These are phyloP conservation scores for Aphidius colemani DNA, from an alignment of 2,888 invertebrate genomes.

Conservation along the genomic window DNA sequence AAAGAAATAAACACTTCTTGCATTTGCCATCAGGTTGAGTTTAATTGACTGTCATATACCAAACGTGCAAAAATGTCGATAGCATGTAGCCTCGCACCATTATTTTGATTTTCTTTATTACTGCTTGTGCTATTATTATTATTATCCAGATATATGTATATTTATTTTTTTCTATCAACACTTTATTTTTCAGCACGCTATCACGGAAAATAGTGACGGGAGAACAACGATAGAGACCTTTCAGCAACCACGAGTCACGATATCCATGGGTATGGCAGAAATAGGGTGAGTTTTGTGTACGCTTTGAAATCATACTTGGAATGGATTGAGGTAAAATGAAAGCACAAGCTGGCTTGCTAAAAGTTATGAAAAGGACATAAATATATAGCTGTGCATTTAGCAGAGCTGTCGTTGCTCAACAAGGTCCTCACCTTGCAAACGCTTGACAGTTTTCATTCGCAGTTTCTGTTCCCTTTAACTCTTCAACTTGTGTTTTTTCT, in stretches of 20 bases:
- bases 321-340: too few species aligned
- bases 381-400: conserved; percentile 19
- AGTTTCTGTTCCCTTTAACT: conserved; percentile 26
- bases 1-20: too few species aligned
- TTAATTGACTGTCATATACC: conserved; percentile 32
- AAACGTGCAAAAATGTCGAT: conserved; percentile 38
- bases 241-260: conserved; percentile 1
- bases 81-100: conserved; percentile 34
- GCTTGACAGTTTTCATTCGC: conserved; percentile 51
- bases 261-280: neutral
- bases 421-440: conserved; percentile 41
- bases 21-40: conserved; percentile 4
- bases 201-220: neutral
- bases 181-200: conserved; percentile 31
- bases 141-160: conserved; percentile 4
- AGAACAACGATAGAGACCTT: conserved; percentile 12
- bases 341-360: neutral
- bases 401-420: conserved; percentile 5
- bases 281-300: neutral
- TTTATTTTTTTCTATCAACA: conserved; percentile 1
- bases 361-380: conserved; percentile 14
- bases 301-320: conserved; percentile 4
- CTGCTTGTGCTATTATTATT: neutral
- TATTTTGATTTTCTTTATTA: conserved; percentile 19
- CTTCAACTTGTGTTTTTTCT: neutral